A percentile compares a stretch with the other conserved stretches of the same genome.
Conservation (phyloP, 2,888 invertebrate genomes). For the Synanthedon formicaeformis region DNA sequence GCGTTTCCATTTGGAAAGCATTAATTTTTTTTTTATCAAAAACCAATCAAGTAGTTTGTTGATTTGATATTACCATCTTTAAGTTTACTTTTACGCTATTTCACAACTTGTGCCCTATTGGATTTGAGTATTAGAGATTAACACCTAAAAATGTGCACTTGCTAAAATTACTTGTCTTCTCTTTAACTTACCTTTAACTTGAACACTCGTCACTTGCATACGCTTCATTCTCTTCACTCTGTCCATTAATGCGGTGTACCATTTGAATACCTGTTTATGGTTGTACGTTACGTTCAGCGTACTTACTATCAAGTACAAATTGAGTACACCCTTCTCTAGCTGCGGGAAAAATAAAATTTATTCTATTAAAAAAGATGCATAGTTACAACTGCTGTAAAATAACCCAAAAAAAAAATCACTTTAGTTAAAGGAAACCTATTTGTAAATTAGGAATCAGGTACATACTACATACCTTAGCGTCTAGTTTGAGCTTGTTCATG, state of each 20-base stretch:
- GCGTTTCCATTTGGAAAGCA: no score
- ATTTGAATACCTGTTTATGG: constrained; percentile 41
- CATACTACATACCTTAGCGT: constrained; percentile 73
- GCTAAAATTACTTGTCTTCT: no score
- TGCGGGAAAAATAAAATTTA: constrained; percentile 25
- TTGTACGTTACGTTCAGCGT: constrained; percentile 76
- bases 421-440: background rate
- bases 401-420: no score
- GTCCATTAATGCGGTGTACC: constrained; percentile 35
- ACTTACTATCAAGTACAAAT: constrained; percentile 77
- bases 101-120: no score
- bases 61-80: no score
- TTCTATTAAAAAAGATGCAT: background rate
- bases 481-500: constrained; percentile 67
- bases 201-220: constrained; percentile 19
- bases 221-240: constrained; percentile 27
- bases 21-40: no score
- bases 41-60: no score
- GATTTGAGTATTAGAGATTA: no score
- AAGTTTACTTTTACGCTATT: no score
- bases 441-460: no score
- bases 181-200: constrained; percentile 21
- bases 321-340: constrained; percentile 74
- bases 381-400: no score
- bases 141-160: no score